Evolutionary conservation across 2,888 invertebrate genomes (phyloP), one percentile per base, ranked within the genome.

Genomic region (Andrena hattorfiana): DNA sequence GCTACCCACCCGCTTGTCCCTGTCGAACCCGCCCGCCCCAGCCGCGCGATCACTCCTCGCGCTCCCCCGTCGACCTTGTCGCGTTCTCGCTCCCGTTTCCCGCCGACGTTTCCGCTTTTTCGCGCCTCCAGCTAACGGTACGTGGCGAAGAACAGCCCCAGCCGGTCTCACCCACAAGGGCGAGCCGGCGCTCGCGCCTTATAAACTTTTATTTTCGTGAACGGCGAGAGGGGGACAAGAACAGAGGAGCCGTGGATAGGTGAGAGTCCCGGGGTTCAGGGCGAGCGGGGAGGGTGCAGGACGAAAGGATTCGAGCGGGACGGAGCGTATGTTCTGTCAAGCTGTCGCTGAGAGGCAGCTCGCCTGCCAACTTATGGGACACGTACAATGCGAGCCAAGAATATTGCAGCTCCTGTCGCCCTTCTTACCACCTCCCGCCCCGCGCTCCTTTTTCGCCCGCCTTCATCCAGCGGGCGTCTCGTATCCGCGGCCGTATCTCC

Each of bases 301-400:
- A 85, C 84, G 85, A 86, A 89, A 89, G 86, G 90, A 88, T 89
- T 89, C 84, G 85, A 83, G 87, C 83, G 86, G 86, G 88, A 88
- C 83, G 87, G 89, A 89, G 90, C 89, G 91, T 93, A 93, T 93
- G 92, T 93, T 92, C 93, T 92, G 93, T 93, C 93, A 93, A 93
- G 93, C 93, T 93, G 93, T 92, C 93, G 93, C 93, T 93, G 90
- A 92, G 92, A 91, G 90, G 89, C 88, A 92, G 89, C 90, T 89
- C 88, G 91, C 86, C 93, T 93, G 93, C 92, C 93, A 93, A 93
- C 92, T 93, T 92, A 93, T 92, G 91, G 92, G 92, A 93, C 93
- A 93, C 91, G 92, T 92, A 92, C 92, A 93, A 92, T 92, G 90
- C 90, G 89, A 92, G 90, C 91, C 90, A 89, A 89, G 92, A 92